Evolutionary conservation across 1,140 invertebrate species (phyloP).

Genomic region (Tetramorium alpestre): DNA sequence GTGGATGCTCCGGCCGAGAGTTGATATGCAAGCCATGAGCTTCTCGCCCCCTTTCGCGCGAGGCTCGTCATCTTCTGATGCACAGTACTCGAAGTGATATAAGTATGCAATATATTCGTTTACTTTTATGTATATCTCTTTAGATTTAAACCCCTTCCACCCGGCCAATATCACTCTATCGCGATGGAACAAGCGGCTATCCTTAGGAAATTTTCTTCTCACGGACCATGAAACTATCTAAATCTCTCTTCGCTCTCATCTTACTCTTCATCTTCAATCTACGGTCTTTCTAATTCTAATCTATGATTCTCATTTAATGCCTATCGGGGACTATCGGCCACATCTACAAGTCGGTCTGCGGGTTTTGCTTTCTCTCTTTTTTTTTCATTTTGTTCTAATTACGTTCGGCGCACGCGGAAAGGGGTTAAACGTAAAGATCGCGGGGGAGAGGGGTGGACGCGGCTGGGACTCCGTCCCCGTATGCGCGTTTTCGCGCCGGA

Average conservation of each 20-base stretch:
- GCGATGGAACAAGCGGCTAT: conserved; percentile 22
- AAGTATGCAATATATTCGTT: conserved; percentile 12
- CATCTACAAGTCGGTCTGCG: background rate
- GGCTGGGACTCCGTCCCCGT: background rate
- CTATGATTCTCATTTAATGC: background rate
- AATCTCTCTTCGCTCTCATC: background rate
- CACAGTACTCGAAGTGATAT: conserved; percentile 54
- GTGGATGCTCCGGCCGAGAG: background rate
- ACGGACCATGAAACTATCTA: conserved; percentile 27
- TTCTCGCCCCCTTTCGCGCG: conserved; percentile 13
- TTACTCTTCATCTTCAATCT: background rate
- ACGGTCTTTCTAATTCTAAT: background rate
- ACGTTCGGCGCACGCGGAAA: conserved; percentile 39
- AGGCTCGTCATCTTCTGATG: conserved; percentile 69
- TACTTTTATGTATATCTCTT: conserved; percentile 47
- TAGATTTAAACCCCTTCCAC: conserved; percentile 73
- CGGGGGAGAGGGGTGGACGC: conserved; percentile 6
- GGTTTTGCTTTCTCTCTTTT: background rate
- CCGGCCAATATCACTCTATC: conserved; percentile 33
- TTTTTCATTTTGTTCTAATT: conserved; percentile 30
- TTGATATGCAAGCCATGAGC: conserved; percentile 49
- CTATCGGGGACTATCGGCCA: background rate
- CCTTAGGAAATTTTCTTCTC: conserved; percentile 7
- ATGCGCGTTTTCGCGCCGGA: background rate
- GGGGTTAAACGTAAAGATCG: conserved; percentile 70